Conservation (phyloP, 2,888 invertebrate species). For the Ellobium chinense region DNA sequence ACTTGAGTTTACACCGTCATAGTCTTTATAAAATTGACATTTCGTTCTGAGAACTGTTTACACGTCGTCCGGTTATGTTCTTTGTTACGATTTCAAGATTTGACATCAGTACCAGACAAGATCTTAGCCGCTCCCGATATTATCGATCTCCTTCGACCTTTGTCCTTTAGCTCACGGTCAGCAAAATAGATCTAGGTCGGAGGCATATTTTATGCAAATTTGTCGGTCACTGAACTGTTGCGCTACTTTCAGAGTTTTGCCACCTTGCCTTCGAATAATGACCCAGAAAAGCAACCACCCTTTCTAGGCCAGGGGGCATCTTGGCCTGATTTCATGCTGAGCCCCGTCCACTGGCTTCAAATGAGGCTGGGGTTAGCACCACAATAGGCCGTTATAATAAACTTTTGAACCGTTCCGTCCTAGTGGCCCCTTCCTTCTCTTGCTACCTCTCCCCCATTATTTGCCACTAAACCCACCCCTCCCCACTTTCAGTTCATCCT, state of each 20-base stretch:
- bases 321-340: neutral
- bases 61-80: neutral
- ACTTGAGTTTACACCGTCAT: neutral
- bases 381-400: too few species aligned
- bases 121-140: conserved; percentile 20
- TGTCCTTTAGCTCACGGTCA: conserved; percentile 71
- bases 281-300: neutral
- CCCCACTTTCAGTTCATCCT: too few species aligned
- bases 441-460: too few species aligned
- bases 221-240: conserved; percentile 54
- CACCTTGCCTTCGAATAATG: neutral
- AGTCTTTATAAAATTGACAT: neutral
- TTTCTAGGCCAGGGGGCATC: neutral
- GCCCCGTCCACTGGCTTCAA: too few species aligned
- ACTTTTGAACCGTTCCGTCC: too few species aligned
- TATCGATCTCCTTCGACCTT: conserved; percentile 67
- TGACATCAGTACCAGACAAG: neutral
- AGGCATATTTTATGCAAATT: conserved; percentile 76
- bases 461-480: too few species aligned
- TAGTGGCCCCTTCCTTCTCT: too few species aligned
- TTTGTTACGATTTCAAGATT: neutral
- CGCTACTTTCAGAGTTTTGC: neutral
- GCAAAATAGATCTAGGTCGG: conserved; percentile 65
- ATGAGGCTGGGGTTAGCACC: too few species aligned
- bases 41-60: neutral